Conservation (phyloP, 2,797 vertebrate genomes). For the Periparus ater region DNA sequence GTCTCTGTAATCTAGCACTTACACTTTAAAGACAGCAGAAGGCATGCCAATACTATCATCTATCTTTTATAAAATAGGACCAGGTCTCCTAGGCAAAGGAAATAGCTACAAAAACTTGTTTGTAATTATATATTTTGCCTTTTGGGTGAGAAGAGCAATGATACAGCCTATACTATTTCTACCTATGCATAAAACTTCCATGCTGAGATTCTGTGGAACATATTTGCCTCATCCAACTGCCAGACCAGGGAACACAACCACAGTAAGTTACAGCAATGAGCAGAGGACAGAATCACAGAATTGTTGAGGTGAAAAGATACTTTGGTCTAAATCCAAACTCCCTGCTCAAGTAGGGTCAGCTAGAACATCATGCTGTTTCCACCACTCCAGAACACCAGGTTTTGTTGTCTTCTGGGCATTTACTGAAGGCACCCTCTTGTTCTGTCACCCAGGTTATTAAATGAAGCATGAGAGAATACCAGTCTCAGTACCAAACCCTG, state of each 20-base stretch:
- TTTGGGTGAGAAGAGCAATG: not conserved
- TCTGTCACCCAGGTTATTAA: not conserved
- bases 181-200: not conserved
- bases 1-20: not conserved
- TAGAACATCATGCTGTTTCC: not conserved
- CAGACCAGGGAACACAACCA: not conserved
- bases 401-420: not conserved
- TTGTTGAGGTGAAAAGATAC: not conserved
- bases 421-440: not conserved
- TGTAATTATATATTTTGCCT: not conserved
- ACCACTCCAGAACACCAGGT: too few relatives aligned
- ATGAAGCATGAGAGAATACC: not conserved
- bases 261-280: not conserved
- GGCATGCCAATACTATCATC: not conserved
- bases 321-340: not conserved
- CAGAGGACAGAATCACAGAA: not conserved
- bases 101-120: not conserved
- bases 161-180: not conserved
- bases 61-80: not conserved
- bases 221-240: not conserved
- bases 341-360: not conserved
- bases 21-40: not conserved
- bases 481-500: not conserved
- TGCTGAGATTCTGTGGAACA: not conserved
- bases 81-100: not conserved